Percentiles rank a stretch among this genome's conserved stretches.
These are phyloP conservation scores for Anoplopoma fimbria DNA, from an alignment of 2,113 vertebrate genomes.

Conservation along the genomic window DNA sequence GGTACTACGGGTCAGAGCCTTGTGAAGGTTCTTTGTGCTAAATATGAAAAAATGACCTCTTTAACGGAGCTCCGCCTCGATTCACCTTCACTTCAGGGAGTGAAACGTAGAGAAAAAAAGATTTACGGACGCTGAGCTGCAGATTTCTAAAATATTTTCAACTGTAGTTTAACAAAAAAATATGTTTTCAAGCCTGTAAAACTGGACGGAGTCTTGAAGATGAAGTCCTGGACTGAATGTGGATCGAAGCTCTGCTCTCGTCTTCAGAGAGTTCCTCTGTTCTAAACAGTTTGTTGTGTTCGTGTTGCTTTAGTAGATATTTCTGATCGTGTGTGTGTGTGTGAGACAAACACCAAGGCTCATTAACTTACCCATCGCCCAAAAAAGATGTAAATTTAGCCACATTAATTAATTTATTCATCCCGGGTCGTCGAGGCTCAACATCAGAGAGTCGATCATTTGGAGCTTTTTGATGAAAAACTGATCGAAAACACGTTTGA, in stretches of 20 bases:
- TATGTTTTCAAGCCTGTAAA: no score
- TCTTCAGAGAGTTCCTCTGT: conserved; percentile 19
- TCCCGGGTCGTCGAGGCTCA: no score
- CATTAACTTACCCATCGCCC: neutral
- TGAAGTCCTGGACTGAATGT: neutral
- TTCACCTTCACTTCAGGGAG: conserved; percentile 14
- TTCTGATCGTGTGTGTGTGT: conserved; percentile 6
- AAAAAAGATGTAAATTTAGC: neutral
- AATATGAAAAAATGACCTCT: conserved; percentile 24
- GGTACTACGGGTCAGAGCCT: conserved; percentile 70
- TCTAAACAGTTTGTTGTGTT: conserved; percentile 37
- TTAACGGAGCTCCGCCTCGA: conserved; percentile 17
- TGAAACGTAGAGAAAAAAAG: no score
- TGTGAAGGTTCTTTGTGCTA: conserved; percentile 49
- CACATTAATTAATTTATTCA: no score
- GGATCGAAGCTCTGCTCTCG: conserved; percentile 3
- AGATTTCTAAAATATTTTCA: no score
- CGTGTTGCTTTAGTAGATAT: conserved; percentile 6
- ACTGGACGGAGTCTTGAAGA: no score
- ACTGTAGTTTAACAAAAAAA: no score
- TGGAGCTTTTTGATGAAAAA: no score
- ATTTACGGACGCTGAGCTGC: no score
- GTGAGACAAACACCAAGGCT: no score
- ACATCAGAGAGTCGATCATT: no score
- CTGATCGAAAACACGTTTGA: no score